Evolutionary conservation across 2,113 vertebrate genomes (phyloP), one percentile per base, ranked within the genome.

Genomic region (Myiozetetes cayanensis): DNA sequence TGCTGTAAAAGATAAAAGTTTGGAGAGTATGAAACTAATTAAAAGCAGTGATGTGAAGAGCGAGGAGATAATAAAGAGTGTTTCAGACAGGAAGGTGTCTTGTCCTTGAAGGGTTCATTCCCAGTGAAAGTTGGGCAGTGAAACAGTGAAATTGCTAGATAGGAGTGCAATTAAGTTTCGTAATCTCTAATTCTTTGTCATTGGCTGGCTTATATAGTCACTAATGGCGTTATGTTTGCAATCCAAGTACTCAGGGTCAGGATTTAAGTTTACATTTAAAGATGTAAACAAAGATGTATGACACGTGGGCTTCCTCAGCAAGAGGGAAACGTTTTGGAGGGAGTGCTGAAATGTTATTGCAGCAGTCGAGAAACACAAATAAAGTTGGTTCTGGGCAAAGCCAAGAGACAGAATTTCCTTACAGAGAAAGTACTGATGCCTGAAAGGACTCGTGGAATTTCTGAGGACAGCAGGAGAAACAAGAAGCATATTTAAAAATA

Each of bases 401-500:
- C 46, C 80, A 88, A 31, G 14, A 73, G 50, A 20, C 37, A 71
- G 14, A 63, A 85, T 56, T 85, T 88, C 37, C 79, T 65, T 41
- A 66, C 28, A 83, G 82, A 46, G 62, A 73, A 92, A 88, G 41
- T 49, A 63, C 39, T 33, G 43, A 52, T 78, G 66, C 72, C 59
- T 93, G 12, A 86, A 77, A 92, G 87, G 79, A 91, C 47, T 74
- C 59, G 43, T 41, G 76, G 75, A 81, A 81, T 88, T 91, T 95
- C 59, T 84, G 85, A 95, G 88, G 82, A 86, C 90, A 95, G 43
- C 87, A 87, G 68, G 91, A 93, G 87, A 90, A 67, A 93, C 61
- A 61, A 90, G 68, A 59, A 81, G 15, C 49, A 8, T 84, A 72
- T 92, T 92, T 93, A 93, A 96, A 96, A 94, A 96, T 87, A 93